Conservation (phyloP, 2,797 vertebrate genomes). For the Galagoides demidoff region DNA sequence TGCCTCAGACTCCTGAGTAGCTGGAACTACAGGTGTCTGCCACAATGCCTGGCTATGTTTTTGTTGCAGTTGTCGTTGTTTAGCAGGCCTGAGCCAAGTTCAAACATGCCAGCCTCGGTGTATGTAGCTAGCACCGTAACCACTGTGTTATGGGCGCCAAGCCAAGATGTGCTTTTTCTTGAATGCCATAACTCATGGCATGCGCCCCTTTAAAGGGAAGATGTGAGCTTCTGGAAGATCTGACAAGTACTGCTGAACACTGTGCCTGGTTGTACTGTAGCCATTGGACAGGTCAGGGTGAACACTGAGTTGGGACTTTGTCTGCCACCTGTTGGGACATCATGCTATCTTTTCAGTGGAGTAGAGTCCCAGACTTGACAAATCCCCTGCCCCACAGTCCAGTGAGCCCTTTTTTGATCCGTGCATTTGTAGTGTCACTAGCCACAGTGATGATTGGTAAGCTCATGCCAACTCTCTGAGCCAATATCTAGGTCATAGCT, state of each 20-base stretch:
- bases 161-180: neutral
- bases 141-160: too few relatives aligned
- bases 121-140: too few relatives aligned
- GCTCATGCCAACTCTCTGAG: neutral
- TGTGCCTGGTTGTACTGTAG: neutral
- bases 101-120: too few relatives aligned
- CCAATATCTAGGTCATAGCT: neutral
- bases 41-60: too few relatives aligned
- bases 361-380: neutral
- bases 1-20: too few relatives aligned
- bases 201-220: neutral
- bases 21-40: too few relatives aligned
- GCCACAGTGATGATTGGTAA: neutral
- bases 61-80: too few relatives aligned
- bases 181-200: neutral
- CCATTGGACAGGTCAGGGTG: neutral
- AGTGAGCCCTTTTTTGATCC: neutral
- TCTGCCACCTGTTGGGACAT: neutral
- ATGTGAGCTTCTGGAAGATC: neutral
- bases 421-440: constrained; percentile 21
- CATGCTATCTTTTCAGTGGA: neutral
- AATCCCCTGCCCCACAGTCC: neutral
- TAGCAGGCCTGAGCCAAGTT: too few relatives aligned
- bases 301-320: neutral
- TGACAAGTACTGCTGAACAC: neutral